Evolutionary conservation across 2,113 vertebrate species (phyloP).

Genomic region (Tragelaphus strepsiceros): DNA sequence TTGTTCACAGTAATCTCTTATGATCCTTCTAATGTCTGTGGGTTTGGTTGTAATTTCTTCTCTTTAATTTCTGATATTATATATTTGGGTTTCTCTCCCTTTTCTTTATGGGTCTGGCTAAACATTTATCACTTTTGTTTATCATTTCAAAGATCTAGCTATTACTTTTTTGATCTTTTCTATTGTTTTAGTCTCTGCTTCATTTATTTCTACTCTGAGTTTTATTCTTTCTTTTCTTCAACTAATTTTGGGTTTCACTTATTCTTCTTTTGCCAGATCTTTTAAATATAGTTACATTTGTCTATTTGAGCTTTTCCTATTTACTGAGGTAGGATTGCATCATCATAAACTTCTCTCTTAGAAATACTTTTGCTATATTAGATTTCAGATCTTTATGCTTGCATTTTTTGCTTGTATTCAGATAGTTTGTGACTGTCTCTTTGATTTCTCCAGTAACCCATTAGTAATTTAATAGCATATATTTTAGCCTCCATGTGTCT

Average conservation of each 20-base stretch:
- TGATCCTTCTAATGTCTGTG: background rate
- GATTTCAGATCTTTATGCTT: background rate
- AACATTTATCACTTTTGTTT: background rate
- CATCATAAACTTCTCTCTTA: background rate
- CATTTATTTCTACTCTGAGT: background rate
- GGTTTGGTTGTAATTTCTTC: background rate
- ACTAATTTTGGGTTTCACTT: background rate
- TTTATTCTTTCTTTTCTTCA: background rate
- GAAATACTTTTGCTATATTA: background rate
- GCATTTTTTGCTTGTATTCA: background rate
- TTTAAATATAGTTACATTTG: background rate
- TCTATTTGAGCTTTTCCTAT: background rate
- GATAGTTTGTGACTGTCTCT: background rate
- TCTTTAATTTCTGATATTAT: background rate
- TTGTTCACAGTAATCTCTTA: background rate
- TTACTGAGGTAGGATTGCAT: background rate
- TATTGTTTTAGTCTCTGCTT: background rate
- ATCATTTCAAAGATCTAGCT: background rate
- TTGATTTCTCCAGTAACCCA: background rate
- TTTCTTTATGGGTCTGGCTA: background rate
- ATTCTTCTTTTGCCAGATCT: background rate
- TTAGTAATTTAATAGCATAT: background rate
- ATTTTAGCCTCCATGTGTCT: background rate
- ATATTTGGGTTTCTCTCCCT: background rate
- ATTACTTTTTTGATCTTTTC: background rate